Evolutionary conservation across 2,113 vertebrate species (phyloP).

Genomic region (Platysteira castanea): DNA sequence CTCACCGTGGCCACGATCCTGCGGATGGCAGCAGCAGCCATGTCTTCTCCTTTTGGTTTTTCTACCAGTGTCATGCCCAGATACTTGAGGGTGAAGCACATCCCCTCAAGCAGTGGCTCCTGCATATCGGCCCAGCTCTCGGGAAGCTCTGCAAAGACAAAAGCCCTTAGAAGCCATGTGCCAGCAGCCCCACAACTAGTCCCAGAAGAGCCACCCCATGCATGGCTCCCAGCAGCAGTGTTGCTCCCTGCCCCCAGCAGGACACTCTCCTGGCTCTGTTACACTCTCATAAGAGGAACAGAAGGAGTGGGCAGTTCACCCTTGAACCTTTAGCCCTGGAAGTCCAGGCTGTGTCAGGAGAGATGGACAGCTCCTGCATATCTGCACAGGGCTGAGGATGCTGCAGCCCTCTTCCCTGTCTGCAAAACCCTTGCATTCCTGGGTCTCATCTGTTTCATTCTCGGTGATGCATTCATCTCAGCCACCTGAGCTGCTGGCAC

Average conservation of each 20-base stretch:
- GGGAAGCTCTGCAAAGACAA: conserved; percentile 77
- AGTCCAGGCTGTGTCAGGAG: neutral
- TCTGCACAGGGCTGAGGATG: neutral
- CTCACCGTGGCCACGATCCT: conserved; percentile 83
- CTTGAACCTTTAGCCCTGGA: neutral
- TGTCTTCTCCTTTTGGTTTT: conserved; percentile 89
- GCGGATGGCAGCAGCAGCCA: conserved; percentile 86
- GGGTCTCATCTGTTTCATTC: neutral
- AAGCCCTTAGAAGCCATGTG: neutral
- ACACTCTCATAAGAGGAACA: neutral
- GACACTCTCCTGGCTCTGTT: neutral
- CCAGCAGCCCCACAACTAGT: neutral
- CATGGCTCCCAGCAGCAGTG: neutral
- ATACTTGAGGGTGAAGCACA: conserved; percentile 89
- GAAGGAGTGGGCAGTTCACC: neutral
- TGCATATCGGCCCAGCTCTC: conserved; percentile 88
- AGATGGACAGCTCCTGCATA: neutral
- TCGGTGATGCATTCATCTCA: neutral
- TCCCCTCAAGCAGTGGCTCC: conserved; percentile 86
- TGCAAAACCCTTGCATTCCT: neutral
- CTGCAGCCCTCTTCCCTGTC: neutral
- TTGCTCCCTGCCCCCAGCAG: neutral
- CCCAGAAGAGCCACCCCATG: neutral
- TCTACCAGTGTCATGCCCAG: conserved; percentile 90
- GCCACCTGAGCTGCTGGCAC: neutral